Conservation (phyloP, 2,113 vertebrate species). For the Cygnus atratus region DNA sequence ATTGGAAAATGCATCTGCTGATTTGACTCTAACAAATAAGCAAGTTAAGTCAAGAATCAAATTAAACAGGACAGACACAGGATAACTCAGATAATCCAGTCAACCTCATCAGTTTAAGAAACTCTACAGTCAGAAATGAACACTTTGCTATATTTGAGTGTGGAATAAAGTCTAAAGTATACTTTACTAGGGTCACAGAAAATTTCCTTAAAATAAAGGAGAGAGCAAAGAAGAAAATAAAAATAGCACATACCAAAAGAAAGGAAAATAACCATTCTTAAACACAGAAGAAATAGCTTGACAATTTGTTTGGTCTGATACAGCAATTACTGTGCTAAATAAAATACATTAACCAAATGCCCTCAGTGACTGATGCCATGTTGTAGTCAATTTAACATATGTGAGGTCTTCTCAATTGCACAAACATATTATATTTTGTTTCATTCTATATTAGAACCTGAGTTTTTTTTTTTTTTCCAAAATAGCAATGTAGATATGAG, state of each 20-base stretch:
- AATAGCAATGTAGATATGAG: not conserved
- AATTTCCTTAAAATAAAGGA: not conserved
- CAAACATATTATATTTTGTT: conserved; percentile 12
- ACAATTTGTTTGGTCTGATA: conserved; percentile 29
- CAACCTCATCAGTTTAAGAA: not conserved
- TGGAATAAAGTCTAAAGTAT: not conserved
- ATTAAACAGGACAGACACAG: accelerated
- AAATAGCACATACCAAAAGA: not conserved
- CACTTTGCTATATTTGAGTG: not conserved
- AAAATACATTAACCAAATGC: conserved; percentile 45
- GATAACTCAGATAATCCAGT: not conserved
- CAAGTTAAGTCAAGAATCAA: not conserved
- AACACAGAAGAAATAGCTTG: conserved; percentile 5
- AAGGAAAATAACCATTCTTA: conserved; percentile 5
- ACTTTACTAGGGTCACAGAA: not conserved
- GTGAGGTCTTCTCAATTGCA: conserved; percentile 49
- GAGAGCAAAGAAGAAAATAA: not conserved
- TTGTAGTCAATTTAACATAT: conserved; percentile 42
- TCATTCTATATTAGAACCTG: conserved; percentile 11
- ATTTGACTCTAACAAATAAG: conserved; percentile 3
- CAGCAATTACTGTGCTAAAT: conserved; percentile 47
- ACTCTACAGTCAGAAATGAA: not conserved
- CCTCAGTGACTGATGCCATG: not conserved
- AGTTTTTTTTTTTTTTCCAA: not conserved
- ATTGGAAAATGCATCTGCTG: not conserved